Evolutionary conservation across 1,140 invertebrate species (phyloP), one percentile per base, ranked within the genome.

Genomic region (Lordiphosa mommai): DNA sequence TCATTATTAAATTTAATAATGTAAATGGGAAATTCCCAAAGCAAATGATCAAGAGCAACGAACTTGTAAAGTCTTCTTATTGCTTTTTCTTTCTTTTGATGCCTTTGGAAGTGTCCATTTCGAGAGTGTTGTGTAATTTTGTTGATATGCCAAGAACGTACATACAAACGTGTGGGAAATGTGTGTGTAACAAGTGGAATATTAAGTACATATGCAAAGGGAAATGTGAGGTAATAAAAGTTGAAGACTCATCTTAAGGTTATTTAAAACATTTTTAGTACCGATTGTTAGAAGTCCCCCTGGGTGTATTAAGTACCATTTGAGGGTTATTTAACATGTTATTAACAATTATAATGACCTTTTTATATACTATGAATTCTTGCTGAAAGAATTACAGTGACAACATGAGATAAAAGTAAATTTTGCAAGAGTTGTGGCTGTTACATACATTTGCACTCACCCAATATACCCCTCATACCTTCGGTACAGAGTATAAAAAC

Each of bases 141-240:
- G 13, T 55, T 27, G 23, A 37, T 66, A 73, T 70, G 50, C 60
- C 30, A 36, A 53, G 4, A 27, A 71, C 76, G 46, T 56, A 14
- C 23, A 7, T 27, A 7, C 6, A 27, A 27, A 27, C 33, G 17
- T 33, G 16, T 49, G 16, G 49, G 50, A 55, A 61, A 63, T 61
- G 51, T 13, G 10, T 40, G 43, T 52, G 27, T 51, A 77, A 77
- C 72, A 71, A 70, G 52, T 74, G 57, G 76, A 73, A 70, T 70
- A 69, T 80, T 61, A 73, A 70, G 49, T 56, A 47, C 40, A 32
- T n/a, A 4, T 17, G 16, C 14, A 23, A 27, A 2, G n/a, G 9
- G 10, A 17, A 29, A 33, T 3, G 40, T 20, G 66, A 66, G 66
- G 29, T 49, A 23, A 20, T 43, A n/a, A 4, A 43, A 50, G 44